Base-by-base conservation (phyloP, 30 jellyfish, hydroid and myxozoan genomes). In the Cassiopea andromeda region DNA sequence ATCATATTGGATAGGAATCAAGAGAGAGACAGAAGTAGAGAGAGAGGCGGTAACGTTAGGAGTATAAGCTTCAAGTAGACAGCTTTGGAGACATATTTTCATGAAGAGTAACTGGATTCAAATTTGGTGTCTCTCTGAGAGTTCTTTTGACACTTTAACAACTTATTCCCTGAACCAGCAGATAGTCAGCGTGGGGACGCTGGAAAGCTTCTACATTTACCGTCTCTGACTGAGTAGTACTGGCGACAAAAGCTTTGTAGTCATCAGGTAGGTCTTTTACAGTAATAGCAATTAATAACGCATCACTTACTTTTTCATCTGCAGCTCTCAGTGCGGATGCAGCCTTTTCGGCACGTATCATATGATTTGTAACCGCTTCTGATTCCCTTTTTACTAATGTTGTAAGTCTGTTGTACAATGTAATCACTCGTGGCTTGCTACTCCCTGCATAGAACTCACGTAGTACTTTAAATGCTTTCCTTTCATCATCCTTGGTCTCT, bases 401-500 rank as follows among this genome's bases (percentile, higher is more conserved):
- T 6, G 64, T 54, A 54, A 54, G 64, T 54, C 12, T 6, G 7
- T 6, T 54, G 64, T 54, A 54, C 64, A 54, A 54, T 3, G 64
- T 3, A 3, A 54, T 54, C 7, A 54, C 12, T 10, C 64, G 7
- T 54, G 64, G 64, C 12, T 54, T 54, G 64, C 12, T 54, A 54
- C 64, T 54, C 12, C 64, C 64, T 3, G 64, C 64, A 54, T 54
- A 54, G 12, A 3, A 10, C 12, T 54, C 10, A 3, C 12, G 7
- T 3, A 88, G 60, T 18, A 88, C 64, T 81, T 81, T 18, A 60
- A 88, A 88, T 44, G 88, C 96, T 68, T 69, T 85, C 64, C 96
- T 77, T 6, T 94, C 94, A 18, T 79, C 46, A 78, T 87, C 94
- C 2, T 18, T 44, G 75, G 94, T 93, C 38, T 88, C 94, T 81